These are phyloP conservation scores for Scaptodrosophila lebanonensis DNA, from an alignment of 1,140 invertebrate species.

Conservation along the genomic window DNA sequence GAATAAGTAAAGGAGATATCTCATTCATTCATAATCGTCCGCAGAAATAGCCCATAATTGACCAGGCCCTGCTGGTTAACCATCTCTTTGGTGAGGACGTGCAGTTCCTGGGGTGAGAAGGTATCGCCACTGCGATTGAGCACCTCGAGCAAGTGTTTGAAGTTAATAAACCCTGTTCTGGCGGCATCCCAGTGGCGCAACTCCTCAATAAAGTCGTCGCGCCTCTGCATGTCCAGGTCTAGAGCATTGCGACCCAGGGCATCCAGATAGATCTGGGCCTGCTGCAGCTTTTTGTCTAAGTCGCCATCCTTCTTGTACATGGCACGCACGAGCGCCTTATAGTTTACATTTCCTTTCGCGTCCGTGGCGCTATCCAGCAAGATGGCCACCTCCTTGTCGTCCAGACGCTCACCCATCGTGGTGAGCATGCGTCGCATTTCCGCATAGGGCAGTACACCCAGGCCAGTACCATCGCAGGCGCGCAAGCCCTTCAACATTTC, in stretches of 20 bases:
- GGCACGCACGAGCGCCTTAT: conserved; percentile 17
- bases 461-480: conserved; percentile 93
- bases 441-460: conserved; percentile 91
- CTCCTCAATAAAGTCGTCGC: conserved; percentile 30
- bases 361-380: conserved; percentile 18
- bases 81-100: conserved; percentile 28
- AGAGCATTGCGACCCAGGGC: conserved; percentile 41
- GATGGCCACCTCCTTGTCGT: conserved; percentile 85
- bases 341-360: conserved; percentile 21
- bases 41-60: conserved; percentile 36
- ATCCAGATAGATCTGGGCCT: conserved; percentile 29
- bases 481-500: conserved; percentile 76
- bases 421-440: conserved; percentile 97
- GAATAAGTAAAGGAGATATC: too few relatives aligned
- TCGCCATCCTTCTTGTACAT: conserved; percentile 12
- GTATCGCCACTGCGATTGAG: conserved; percentile 22
- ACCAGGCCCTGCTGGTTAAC: conserved; percentile 9
- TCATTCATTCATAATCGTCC: conserved; percentile 46
- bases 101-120: conserved; percentile 26
- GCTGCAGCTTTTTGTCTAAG: not conserved
- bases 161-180: conserved; percentile 18
- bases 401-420: conserved; percentile 93
- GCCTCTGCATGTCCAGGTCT: conserved; percentile 30
- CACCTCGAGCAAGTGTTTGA: conserved; percentile 9
- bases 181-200: conserved; percentile 1